Evolutionary conservation across 1,140 invertebrate genomes (phyloP).

Genomic region (Colletes gigas): DNA sequence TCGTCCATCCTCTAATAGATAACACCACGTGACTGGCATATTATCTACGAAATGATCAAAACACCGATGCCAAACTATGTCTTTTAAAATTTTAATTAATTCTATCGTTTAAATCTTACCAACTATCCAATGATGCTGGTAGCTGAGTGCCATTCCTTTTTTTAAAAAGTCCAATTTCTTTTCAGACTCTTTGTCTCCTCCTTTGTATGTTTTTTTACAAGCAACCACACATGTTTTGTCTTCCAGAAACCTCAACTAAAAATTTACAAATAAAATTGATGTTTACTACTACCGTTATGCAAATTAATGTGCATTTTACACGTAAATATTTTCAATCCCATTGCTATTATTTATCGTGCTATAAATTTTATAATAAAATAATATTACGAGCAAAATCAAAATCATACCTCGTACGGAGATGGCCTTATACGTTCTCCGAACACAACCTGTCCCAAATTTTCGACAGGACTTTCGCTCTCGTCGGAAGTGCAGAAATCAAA

Average conservation of each 20-base stretch:
- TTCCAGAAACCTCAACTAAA: slow-evolving; percentile 85
- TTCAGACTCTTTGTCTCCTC: slow-evolving; percentile 83
- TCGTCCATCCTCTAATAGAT: slow-evolving; percentile 87
- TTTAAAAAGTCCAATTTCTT: slow-evolving; percentile 91
- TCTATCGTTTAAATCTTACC: slow-evolving; percentile 76
- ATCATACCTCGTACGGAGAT: slow-evolving; percentile 90
- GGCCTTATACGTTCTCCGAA: slow-evolving; percentile 98
- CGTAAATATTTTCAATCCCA: too few relatives aligned
- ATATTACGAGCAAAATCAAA: neutral
- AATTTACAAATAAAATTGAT: slow-evolving; percentile 44
- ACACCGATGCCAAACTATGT: neutral
- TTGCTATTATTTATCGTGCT: too few relatives aligned
- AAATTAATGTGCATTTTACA: too few relatives aligned
- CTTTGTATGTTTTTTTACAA: slow-evolving; percentile 89
- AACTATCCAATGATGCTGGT: slow-evolving; percentile 99
- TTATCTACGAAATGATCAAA: slow-evolving; percentile 86
- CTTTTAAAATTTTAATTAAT: neutral
- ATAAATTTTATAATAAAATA: too few relatives aligned
- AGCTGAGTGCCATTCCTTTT: slow-evolving; percentile 97
- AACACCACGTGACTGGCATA: slow-evolving; percentile 99
- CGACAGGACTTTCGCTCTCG: slow-evolving; percentile 92
- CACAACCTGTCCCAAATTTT: slow-evolving; percentile 99
- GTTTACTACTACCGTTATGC: too few relatives aligned
- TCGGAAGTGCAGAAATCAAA: slow-evolving; percentile 95
- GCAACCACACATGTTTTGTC: slow-evolving; percentile 86